Evolutionary conservation across 2,797 vertebrate species (phyloP), one percentile per base, ranked within the genome.

Genomic region (Neopelma chrysocephalum): DNA sequence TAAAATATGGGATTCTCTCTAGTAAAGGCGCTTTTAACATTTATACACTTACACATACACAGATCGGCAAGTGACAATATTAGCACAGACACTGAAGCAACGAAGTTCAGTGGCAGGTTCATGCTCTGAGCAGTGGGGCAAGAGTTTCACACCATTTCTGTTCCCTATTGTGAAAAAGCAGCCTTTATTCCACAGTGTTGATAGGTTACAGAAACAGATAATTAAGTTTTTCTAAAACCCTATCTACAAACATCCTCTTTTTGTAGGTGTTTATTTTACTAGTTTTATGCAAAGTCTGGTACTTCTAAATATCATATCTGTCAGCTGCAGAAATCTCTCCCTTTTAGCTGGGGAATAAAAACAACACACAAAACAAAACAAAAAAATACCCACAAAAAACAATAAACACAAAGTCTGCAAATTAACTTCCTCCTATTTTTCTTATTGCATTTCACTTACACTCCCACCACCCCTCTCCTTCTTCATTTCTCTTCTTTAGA

Each of bases 401-500:
- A 21, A n/a, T 9, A 34, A 32, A 43, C 3, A 50, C 5, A 6
- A 68, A 87, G 20, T 15, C 18, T 82, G 45, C 17, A 78, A 94
- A 94, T 88, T 56, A 90, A 62, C 51, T 92, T 91, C n/a, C 76
- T 94, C 54, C 25, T 85, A 23, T 94, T 96, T 96, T 95, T 78
- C 81, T 89, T 93, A 43, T 70, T 93, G 84, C 29, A 34, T 88
- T 93, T 94, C 60, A 34, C 36, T 89, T 92, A 9, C 11, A n/a
- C 17, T 86, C 43, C 83, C 40, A 84, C n/a, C 21, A 32, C 42
- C 11, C 18, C 22, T 9, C 16, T 12, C 23, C 43, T 47, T 71
- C 60, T 95, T 91, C n/a, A 53, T 95, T 82, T 75, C 57, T 93
- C 82, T 96, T 93, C 83, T 96, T 71, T 65, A 48, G 94, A 94